phyloP scores from a whole-genome alignment of 2,797 vertebrate species.

The Eupleurogrammus muticus region DNA sequence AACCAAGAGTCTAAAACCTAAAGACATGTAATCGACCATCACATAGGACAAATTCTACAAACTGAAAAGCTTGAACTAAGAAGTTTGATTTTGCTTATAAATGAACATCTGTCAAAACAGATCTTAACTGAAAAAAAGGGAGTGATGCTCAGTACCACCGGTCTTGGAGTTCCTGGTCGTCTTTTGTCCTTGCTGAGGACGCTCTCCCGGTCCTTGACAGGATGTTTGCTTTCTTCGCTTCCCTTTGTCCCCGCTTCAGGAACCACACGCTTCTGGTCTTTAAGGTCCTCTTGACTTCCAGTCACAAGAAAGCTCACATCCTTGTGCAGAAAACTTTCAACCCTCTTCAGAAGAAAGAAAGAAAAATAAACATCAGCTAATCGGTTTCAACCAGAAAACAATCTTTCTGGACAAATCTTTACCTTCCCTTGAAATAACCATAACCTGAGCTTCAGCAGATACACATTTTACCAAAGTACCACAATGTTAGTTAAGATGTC shows the following conservation, averaged over 20 bases:
- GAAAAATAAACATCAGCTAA: not conserved
- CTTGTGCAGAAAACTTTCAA: constrained; percentile 94
- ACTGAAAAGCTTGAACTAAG: too few species aligned
- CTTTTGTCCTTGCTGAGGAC: constrained; percentile 29
- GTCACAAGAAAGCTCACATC: constrained; percentile 91
- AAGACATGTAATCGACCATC: too few species aligned
- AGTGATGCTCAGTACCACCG: constrained; percentile 56
- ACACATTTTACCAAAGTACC: not conserved
- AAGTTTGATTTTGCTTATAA: too few species aligned
- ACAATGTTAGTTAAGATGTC: not conserved
- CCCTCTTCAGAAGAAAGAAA: constrained; percentile 64
- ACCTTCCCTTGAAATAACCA: constrained; percentile 2
- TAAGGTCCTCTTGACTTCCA: constrained; percentile 79
- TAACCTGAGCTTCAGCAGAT: not conserved
- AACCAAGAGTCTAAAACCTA: too few species aligned
- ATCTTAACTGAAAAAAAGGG: not conserved
- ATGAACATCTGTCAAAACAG: too few species aligned
- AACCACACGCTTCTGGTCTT: constrained; percentile 33
- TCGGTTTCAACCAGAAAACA: not conserved
- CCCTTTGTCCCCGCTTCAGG: constrained; percentile 22
- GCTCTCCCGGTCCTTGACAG: constrained; percentile 40
- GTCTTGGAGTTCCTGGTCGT: constrained; percentile 65
- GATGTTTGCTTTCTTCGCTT: constrained; percentile 30
- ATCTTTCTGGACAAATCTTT: not conserved
- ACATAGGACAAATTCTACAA: too few species aligned